Percentiles rank a stretch among this genome's conserved stretches.
These are phyloP conservation scores for Peribatodes rhomboidaria DNA, from an alignment of 2,888 invertebrate species.

Conservation along the genomic window DNA sequence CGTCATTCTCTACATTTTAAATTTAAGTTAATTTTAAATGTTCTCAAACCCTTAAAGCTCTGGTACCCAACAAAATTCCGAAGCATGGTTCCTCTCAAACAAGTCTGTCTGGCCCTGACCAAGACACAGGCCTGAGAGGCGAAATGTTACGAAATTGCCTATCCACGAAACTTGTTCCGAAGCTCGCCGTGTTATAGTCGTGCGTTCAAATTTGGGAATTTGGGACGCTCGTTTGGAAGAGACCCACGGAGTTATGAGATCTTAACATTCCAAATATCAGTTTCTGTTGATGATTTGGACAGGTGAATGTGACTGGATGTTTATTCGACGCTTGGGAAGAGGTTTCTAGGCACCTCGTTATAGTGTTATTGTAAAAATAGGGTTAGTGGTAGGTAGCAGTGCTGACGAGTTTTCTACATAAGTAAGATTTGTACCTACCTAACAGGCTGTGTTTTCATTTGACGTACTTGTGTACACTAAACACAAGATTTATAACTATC, in stretches of 20 bases:
- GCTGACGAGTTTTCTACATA: not conserved
- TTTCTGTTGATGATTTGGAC: constrained; percentile 20
- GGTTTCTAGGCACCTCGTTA: not conserved
- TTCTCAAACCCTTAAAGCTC: not conserved
- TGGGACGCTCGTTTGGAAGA: constrained; percentile 44
- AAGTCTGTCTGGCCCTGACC: constrained; percentile 78
- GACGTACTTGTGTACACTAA: too few species aligned
- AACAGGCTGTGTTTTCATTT: too few species aligned
- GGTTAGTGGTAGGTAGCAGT: not conserved
- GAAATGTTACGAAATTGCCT: constrained; percentile 81
- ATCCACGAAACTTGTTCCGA: constrained; percentile 70
- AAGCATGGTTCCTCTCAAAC: constrained; percentile 39
- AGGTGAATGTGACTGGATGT: constrained; percentile 27
- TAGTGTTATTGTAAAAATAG: not conserved
- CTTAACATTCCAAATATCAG: constrained; percentile 34
- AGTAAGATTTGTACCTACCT: too few species aligned
- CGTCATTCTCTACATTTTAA: too few species aligned
- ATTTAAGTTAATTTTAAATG: too few species aligned
- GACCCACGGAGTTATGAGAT: constrained; percentile 29
- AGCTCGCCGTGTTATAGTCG: constrained; percentile 50
- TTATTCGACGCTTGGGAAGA: constrained; percentile 6
- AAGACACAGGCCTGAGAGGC: constrained; percentile 80
- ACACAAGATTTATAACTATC: too few species aligned
- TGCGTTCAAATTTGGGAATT: constrained; percentile 56
- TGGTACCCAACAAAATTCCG: constrained; percentile 20